A percentile compares a stretch with the other conserved stretches of the same genome.
phyloP scores from a whole-genome alignment of 2,888 invertebrate species.

The Tetragonula carbonaria region DNA sequence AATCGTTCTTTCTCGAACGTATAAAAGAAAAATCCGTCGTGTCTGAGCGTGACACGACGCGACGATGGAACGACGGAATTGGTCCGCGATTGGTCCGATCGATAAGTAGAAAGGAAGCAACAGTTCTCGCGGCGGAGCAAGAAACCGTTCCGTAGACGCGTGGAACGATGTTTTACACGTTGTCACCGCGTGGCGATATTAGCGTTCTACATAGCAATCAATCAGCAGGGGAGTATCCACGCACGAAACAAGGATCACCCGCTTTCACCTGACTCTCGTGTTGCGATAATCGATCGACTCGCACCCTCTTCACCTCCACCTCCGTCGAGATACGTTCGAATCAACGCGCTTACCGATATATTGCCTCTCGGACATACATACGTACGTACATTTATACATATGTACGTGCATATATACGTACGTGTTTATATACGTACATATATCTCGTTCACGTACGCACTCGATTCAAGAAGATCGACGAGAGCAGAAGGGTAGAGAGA shows the following conservation, averaged over 20 bases:
- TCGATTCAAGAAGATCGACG: constrained; percentile 51
- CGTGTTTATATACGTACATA: neutral
- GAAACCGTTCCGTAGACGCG: neutral
- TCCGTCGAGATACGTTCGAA: constrained; percentile 26
- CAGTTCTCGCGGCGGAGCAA: neutral
- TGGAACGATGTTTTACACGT: constrained; percentile 6
- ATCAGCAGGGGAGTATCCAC: constrained; percentile 26
- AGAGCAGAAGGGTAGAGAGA: neutral
- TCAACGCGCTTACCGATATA: constrained; percentile 25
- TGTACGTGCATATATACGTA: no score
- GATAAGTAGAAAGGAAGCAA: neutral
- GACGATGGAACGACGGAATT: no score
- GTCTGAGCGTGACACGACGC: neutral
- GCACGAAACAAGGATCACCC: constrained; percentile 39
- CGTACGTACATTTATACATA: neutral
- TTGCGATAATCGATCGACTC: constrained; percentile 57
- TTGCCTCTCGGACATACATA: constrained; percentile 12
- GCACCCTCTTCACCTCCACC: neutral
- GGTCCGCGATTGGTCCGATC: neutral
- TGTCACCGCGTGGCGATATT: constrained; percentile 33
- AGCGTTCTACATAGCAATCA: constrained; percentile 46
- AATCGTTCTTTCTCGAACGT: neutral
- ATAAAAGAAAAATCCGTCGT: neutral
- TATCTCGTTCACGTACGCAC: constrained; percentile 24
- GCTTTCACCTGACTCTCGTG: constrained; percentile 44